Evolutionary conservation across 2,888 invertebrate genomes (phyloP).

Genomic region (Elmis aenea): DNA sequence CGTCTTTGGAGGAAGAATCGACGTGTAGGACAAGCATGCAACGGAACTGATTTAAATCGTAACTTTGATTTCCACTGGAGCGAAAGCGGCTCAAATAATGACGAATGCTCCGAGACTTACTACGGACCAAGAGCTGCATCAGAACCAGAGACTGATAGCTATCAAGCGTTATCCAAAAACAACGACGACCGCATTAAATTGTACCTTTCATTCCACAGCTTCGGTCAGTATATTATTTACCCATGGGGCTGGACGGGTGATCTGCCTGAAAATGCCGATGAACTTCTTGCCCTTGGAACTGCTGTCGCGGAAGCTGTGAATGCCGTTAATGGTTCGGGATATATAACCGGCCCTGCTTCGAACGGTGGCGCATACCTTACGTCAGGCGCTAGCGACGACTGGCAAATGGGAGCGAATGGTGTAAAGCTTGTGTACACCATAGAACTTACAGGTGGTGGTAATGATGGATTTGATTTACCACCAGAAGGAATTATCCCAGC

Average conservation of each 20-base stretch:
- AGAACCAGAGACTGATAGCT: conserved; percentile 59
- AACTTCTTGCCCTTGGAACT: conserved; percentile 46
- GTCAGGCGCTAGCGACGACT: conserved; percentile 63
- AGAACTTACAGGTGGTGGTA: too few relatives aligned
- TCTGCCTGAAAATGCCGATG: conserved; percentile 47
- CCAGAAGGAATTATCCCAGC: too few relatives aligned
- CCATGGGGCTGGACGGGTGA: conserved; percentile 60
- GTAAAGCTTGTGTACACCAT: conserved; percentile 59
- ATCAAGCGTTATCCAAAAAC: conserved; percentile 54
- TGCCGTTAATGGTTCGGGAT: conserved; percentile 40
- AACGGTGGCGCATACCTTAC: conserved; percentile 51
- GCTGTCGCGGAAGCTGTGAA: conserved; percentile 46
- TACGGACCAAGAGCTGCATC: conserved; percentile 61
- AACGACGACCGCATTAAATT: conserved; percentile 52
- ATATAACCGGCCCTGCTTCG: conserved; percentile 50
- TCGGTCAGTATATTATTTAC: conserved; percentile 62
- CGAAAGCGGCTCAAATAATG: conserved; percentile 34
- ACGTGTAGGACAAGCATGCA: conserved; percentile 50
- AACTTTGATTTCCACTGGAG: conserved; percentile 70
- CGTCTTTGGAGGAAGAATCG: conserved; percentile 69
- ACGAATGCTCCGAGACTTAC: conserved; percentile 54
- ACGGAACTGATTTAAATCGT: conserved; percentile 69
- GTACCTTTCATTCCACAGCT: conserved; percentile 72
- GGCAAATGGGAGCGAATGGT: conserved; percentile 52
- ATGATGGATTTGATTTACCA: too few relatives aligned